A percentile compares a stretch with the other conserved stretches of the same genome.
phyloP scores from a whole-genome alignment of 2,888 invertebrate species.

The Heliconius sara region DNA sequence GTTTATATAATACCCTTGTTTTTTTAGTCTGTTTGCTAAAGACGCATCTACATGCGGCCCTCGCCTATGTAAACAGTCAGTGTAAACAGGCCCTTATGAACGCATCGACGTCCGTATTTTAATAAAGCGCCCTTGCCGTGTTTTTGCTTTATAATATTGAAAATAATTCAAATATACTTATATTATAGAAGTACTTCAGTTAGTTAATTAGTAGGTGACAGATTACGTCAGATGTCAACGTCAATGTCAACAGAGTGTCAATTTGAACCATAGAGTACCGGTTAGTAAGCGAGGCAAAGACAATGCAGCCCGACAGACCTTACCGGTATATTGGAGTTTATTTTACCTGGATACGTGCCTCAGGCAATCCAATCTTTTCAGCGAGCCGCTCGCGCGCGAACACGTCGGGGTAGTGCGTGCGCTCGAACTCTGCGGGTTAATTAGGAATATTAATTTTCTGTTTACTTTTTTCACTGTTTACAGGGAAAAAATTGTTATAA shows the following conservation, averaged over 20 bases:
- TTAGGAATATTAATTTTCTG: slow-evolving; percentile 12
- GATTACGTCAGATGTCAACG: neutral
- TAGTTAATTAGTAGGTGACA: slow-evolving; percentile 8
- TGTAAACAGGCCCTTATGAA: slow-evolving; percentile 80
- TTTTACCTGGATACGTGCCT: slow-evolving; percentile 99
- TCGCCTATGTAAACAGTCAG: slow-evolving; percentile 76
- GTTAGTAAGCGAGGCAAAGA: slow-evolving; percentile 51
- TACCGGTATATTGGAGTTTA: slow-evolving; percentile 81
- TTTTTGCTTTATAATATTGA: slow-evolving; percentile 61
- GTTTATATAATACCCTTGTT: slow-evolving; percentile 77
- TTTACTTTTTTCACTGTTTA: neutral
- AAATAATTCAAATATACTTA: neutral
- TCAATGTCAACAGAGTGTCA: slow-evolving; percentile 15
- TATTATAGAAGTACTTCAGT: neutral
- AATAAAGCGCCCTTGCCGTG: slow-evolving; percentile 66
- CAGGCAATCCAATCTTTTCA: slow-evolving; percentile 98
- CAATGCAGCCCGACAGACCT: slow-evolving; percentile 61
- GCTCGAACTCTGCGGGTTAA: slow-evolving; percentile 92
- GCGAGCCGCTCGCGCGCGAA: slow-evolving; percentile 98
- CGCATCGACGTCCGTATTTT: slow-evolving; percentile 65
- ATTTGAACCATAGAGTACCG: slow-evolving; percentile 26
- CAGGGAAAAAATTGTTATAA: neutral
- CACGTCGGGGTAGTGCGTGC: slow-evolving; percentile 98
- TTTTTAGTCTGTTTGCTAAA: slow-evolving; percentile 81
- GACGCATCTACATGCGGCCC: slow-evolving; percentile 80